Base-by-base conservation (phyloP, 2,888 invertebrate genomes). In the Imbricaverruca yamaguchii region DNA sequence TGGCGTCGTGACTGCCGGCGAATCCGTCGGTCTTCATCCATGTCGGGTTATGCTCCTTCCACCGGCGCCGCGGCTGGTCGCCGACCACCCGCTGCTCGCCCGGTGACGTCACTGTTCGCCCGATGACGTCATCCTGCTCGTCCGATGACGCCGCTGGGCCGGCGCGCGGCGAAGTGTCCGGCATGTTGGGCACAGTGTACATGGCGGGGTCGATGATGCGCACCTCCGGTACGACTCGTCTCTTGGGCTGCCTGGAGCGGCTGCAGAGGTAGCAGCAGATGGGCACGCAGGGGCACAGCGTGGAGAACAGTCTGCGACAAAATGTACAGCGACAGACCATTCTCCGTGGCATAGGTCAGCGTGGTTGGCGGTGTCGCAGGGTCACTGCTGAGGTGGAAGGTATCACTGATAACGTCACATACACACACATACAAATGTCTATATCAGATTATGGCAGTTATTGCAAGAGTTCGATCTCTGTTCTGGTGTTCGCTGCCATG, bases 241-340 rank as follows among this genome's bases (percentile, higher is more conserved):
- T 7, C 55, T 74, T 74, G 21, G 74, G 74, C 13, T 23, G 74
- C 18, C 74, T 55, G 15, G 53, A 0, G 18, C 55, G 53, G 0
- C 74, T 53, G 55, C 74, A 74, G 10, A 21, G 74, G 74, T 74
- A 74, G 74, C 74, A 74, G 55, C 74, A 74, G 53, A 55, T 12
- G 21, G 55, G 74, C 21, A 74, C 21, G 74, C 74, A 74, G 39
- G 74, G 74, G 53, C 74, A 74, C 21, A 74, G 55, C 21, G 53
- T 23, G 18, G 53, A 9, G 55, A 74, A 74, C 21, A 74, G 53
- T 3, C 74, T 18, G 15, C 74, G 74, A 13, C 74, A 74, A 55
- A 74, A 18, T 10, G 23, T 53, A 21, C 74, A 74, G 2, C 74
- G 74, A 21, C 74, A 74, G 9, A 74, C 53, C 74, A 74, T 74